phyloP scores from a whole-genome alignment of 2,113 vertebrate genomes.

The Antechinus flavipes region DNA sequence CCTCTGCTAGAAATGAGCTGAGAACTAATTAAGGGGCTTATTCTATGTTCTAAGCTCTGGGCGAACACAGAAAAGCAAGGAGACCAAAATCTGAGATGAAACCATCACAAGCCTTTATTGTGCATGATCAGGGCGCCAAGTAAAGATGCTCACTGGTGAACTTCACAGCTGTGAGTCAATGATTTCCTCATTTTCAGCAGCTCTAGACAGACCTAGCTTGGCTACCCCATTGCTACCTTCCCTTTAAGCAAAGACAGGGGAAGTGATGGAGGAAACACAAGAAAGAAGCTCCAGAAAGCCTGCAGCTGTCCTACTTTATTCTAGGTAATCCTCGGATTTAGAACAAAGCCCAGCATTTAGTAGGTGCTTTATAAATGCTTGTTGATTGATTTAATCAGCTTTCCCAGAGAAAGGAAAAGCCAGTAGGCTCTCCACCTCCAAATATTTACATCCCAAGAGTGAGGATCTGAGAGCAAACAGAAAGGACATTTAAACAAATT shows the following conservation, averaged over 20 bases:
- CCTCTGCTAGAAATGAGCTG: neutral
- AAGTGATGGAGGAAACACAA: neutral
- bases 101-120: neutral
- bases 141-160: neutral
- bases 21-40: constrained; percentile 25
- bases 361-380: neutral
- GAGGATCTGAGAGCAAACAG: neutral
- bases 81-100: constrained; percentile 4
- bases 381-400: neutral
- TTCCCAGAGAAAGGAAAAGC: neutral
- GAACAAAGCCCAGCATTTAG: neutral
- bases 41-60: neutral
- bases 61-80: neutral
- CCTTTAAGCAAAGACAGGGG: neutral
- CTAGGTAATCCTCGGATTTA: neutral
- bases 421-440: neutral
- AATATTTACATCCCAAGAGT: neutral
- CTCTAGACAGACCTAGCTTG: neutral
- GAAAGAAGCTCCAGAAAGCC: too few species aligned
- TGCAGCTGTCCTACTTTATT: neutral
- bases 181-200: neutral
- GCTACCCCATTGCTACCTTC: neutral
- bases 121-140: neutral
- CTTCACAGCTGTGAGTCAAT: neutral
- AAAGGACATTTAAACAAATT: neutral